Percentiles rank a stretch among this genome's conserved stretches.
phyloP scores from a whole-genome alignment of 2,888 invertebrate genomes.

The Pammene aurita region DNA sequence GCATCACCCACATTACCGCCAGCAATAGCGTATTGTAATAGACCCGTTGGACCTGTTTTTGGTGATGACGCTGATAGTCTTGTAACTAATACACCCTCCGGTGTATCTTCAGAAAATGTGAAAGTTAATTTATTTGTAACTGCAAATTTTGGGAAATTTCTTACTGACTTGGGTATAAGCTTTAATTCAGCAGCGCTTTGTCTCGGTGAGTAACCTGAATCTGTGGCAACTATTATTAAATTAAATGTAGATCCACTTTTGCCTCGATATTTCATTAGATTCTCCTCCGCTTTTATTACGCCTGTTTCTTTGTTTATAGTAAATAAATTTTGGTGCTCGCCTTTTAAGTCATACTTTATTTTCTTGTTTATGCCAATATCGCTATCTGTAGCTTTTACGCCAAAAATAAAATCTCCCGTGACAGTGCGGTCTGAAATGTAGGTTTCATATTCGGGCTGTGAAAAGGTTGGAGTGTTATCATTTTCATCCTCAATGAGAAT shows the following conservation, averaged over 20 bases:
- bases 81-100: slow-evolving; percentile 89
- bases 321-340: slow-evolving; percentile 90
- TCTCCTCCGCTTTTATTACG: slow-evolving; percentile 91
- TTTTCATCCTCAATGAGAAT: slow-evolving; percentile 92
- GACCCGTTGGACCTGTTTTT: slow-evolving; percentile 87
- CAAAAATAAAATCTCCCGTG: slow-evolving; percentile 94
- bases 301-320: slow-evolving; percentile 91
- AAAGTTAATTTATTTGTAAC: slow-evolving; percentile 88
- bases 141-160: slow-evolving; percentile 91
- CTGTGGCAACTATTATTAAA: slow-evolving; percentile 90
- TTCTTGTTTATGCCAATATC: slow-evolving; percentile 92
- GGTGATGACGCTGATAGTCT: slow-evolving; percentile 91
- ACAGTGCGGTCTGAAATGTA: slow-evolving; percentile 92
- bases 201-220: slow-evolving; percentile 88
- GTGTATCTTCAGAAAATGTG: slow-evolving; percentile 90
- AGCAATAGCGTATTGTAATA: slow-evolving; percentile 91
- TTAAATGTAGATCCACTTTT: slow-evolving; percentile 85
- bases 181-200: slow-evolving; percentile 89
- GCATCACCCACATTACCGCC: slow-evolving; percentile 97
- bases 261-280: slow-evolving; percentile 82
- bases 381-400: slow-evolving; percentile 92
- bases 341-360: slow-evolving; percentile 90
- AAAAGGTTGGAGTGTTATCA: slow-evolving; percentile 92
- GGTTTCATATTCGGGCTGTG: slow-evolving; percentile 88
- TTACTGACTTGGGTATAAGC: slow-evolving; percentile 89